Evolutionary conservation across 2,113 vertebrate species (phyloP).

Genomic region (Paramormyrops kingsleyae): DNA sequence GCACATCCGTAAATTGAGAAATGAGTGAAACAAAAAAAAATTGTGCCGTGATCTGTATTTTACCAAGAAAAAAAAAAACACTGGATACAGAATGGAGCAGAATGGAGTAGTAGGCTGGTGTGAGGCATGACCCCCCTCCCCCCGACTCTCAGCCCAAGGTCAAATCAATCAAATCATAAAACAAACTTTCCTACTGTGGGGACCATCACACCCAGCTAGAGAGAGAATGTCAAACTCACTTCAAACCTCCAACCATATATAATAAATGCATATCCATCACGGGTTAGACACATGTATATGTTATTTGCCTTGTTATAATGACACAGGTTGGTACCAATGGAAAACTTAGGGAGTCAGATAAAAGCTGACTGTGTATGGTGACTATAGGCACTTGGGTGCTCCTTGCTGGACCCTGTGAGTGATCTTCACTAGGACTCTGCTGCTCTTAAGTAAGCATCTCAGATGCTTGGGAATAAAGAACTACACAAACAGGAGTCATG

Average conservation of each 20-base stretch:
- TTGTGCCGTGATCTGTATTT: no score
- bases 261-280: background rate
- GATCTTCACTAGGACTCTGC: background rate
- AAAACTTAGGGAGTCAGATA: background rate
- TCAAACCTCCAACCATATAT: background rate
- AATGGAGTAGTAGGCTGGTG: background rate
- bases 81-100: background rate
- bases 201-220: background rate
- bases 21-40: no score
- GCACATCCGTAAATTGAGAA: no score
- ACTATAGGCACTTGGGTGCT: background rate
- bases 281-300: background rate
- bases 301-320: background rate
- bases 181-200: background rate
- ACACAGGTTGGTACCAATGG: background rate
- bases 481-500: background rate
- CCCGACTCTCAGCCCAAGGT: background rate
- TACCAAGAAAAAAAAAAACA: background rate
- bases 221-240: background rate
- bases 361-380: background rate
- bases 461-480: background rate
- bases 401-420: background rate
- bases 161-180: background rate
- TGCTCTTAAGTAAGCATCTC: background rate
- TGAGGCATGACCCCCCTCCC: background rate